Evolutionary conservation across 2,113 vertebrate species (phyloP).

Genomic region (Pyxicephalus adspersus): DNA sequence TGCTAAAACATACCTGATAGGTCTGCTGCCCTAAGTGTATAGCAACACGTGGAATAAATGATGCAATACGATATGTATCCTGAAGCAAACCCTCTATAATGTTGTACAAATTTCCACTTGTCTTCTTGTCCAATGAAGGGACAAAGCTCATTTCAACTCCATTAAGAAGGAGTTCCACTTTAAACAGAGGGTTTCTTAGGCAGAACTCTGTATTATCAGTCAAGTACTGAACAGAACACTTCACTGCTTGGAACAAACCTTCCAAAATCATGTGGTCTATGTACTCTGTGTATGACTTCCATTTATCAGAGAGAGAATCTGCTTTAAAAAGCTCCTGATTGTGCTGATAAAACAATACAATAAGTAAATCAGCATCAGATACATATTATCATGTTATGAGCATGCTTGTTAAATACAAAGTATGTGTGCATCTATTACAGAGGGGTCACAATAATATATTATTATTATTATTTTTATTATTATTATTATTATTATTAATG

Average conservation of each 20-base stretch:
- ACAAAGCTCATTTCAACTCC: conserved; percentile 72
- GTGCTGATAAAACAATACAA: conserved; percentile 72
- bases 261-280: conserved; percentile 76
- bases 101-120: conserved; percentile 75
- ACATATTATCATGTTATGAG: no score
- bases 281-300: conserved; percentile 74
- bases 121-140: conserved; percentile 70
- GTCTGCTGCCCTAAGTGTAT: conserved; percentile 66
- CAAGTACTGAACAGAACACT: conserved; percentile 78
- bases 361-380: conserved; percentile 52
- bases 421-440: no score
- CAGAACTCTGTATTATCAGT: conserved; percentile 75
- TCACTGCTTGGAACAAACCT: conserved; percentile 73
- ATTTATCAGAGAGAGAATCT: conserved; percentile 73
- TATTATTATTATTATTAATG: no score
- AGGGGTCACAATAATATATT: no score
- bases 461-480: no score
- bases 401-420: no score
- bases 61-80: conserved; percentile 71
- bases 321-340: conserved; percentile 77
- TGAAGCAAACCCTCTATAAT: conserved; percentile 71
- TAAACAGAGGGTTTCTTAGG: conserved; percentile 72
- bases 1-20: conserved; percentile 69
- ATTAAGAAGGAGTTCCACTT: conserved; percentile 75
- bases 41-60: conserved; percentile 71